Percentiles rank a stretch among this genome's conserved stretches.
Evolutionary conservation across 1,140 invertebrate species (phyloP).

Genomic region (Calosoma granatense): DNA sequence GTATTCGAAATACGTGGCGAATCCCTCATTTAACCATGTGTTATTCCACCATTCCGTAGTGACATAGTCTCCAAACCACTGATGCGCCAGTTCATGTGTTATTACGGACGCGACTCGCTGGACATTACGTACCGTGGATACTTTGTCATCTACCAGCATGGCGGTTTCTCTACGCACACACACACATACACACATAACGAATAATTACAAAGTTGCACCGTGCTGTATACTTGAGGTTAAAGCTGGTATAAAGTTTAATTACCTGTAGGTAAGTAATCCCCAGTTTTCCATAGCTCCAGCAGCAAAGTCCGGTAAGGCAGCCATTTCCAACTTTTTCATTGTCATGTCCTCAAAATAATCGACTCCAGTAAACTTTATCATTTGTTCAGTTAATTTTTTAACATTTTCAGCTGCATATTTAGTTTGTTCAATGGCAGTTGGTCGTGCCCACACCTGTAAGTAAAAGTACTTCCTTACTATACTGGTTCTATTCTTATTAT

Average conservation of each 20-base stretch:
- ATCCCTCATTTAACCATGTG: slow-evolving; percentile 42
- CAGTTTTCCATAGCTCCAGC: slow-evolving; percentile 84
- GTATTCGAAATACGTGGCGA: slow-evolving; percentile 38
- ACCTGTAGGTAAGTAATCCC: slow-evolving; percentile 48
- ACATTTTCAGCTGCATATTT: slow-evolving; percentile 30
- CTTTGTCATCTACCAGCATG: slow-evolving; percentile 42
- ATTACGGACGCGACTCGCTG: slow-evolving; percentile 43
- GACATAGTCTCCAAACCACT: slow-evolving; percentile 64
- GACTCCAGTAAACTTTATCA: slow-evolving; percentile 22
- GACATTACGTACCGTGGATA: slow-evolving; percentile 33
- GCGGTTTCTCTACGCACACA: slow-evolving; percentile 42
- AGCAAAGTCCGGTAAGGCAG: slow-evolving; percentile 65
- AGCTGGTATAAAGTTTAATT: too few species aligned
- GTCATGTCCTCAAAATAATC: slow-evolving; percentile 12
- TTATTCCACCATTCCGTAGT: slow-evolving; percentile 43
- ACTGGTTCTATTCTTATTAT: too few species aligned
- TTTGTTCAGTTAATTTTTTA: slow-evolving; percentile 24
- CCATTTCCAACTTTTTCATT: slow-evolving; percentile 42
- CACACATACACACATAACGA: not conserved
- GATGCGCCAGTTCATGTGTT: slow-evolving; percentile 52
- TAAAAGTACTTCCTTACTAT: too few species aligned
- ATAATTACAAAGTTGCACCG: too few species aligned
- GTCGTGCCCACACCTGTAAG: slow-evolving; percentile 37
- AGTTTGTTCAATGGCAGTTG: slow-evolving; percentile 41
- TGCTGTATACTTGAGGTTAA: too few species aligned